These are phyloP conservation scores for Poeciliopsis infans DNA, from an alignment of 2,797 vertebrate genomes.

Conservation along the genomic window DNA sequence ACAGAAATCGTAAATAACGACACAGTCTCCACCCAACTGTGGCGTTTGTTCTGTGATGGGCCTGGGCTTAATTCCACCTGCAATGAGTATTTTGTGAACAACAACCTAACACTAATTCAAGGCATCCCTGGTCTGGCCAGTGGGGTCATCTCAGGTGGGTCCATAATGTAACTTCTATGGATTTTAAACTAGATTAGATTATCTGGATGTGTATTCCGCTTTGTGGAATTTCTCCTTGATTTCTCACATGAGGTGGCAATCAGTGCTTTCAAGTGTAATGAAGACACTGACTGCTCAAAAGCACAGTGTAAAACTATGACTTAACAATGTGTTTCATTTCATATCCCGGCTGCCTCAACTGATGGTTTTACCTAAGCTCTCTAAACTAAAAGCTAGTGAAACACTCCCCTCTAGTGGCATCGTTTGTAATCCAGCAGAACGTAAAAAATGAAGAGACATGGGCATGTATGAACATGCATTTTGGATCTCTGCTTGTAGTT, in stretches of 20 bases:
- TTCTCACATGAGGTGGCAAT: neutral
- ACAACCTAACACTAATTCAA: conserved; percentile 88
- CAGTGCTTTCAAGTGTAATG: neutral
- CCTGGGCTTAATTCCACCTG: conserved; percentile 81
- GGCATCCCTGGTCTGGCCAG: conserved; percentile 93
- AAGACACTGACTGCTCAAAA: neutral
- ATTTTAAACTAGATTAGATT: neutral
- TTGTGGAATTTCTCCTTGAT: neutral
- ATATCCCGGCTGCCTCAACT: neutral
- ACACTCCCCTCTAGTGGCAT: conserved; percentile 10
- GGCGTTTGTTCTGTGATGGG: conserved; percentile 87
- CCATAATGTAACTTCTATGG: neutral
- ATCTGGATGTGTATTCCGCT: neutral
- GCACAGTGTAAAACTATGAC: neutral
- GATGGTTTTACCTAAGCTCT: neutral
- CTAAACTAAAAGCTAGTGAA: neutral
- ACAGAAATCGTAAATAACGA: conserved; percentile 73
- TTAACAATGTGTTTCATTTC: neutral
- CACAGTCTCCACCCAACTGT: conserved; percentile 84
- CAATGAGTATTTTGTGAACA: conserved; percentile 85
- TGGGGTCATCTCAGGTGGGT: conserved; percentile 86
- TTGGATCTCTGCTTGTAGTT: neutral
- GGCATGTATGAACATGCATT: neutral
- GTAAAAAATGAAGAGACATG: neutral
- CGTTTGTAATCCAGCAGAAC: neutral